Evolutionary conservation across 2,888 invertebrate species (phyloP), one percentile per base, ranked within the genome.

Genomic region (Spodoptera exigua): DNA sequence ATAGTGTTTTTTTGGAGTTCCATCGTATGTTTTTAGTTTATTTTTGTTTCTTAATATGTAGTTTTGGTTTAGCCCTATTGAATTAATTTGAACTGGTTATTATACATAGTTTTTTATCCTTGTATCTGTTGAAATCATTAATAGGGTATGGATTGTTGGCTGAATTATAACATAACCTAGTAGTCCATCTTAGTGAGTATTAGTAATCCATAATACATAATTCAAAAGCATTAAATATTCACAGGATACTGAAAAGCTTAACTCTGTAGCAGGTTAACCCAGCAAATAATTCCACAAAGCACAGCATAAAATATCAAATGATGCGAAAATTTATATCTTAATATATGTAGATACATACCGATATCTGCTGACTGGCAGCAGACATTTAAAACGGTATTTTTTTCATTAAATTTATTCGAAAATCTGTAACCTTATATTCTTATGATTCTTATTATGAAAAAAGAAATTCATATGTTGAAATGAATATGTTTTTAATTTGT

Each of bases 221-320:
- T n/a, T n/a, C n/a, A n/a, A n/a, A n/a, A n/a, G n/a, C n/a, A n/a
- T n/a, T n/a, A n/a, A n/a, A n/a, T n/a, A n/a, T n/a, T n/a, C n/a
- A n/a, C n/a, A n/a, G n/a, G n/a, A n/a, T n/a, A n/a, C n/a, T 2
- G 21, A 32, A 64, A 40, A 65, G 46, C 9, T 46, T 32, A 34
- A 35, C 34, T 43, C 7, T 46, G 17, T 12, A 35, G 16, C 9
- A 17, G 7, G 17, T 34, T 62, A 62, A 62, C 59, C 36, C 36
- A 0, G 5, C 34, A 39, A 27, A 59, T 47, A 68, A 62, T 62
- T 68, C 43, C 7, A 3, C 14, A 3, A 62, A 59, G 60, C 68
- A 10, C 10, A 17, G 14, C 34, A 58, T 58, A 58, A 62, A 47
- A 43, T 37, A 37, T 36, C 34, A 37, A 27, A 14, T 34, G 5